Base-by-base conservation (phyloP, 2,888 invertebrate genomes). In the Ceriagrion tenellum region DNA sequence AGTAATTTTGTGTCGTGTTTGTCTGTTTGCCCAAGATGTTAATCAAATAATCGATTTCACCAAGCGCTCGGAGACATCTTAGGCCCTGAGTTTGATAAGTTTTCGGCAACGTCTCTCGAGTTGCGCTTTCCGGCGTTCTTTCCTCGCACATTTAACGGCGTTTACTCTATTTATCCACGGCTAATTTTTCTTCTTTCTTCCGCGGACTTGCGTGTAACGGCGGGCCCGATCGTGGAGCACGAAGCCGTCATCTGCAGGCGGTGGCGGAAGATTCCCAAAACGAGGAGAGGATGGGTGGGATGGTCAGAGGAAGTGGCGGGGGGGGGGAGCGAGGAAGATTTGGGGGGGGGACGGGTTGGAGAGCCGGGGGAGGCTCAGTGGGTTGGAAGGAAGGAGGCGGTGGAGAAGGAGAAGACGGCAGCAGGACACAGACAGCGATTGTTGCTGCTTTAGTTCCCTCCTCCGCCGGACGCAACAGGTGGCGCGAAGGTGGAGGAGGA, bases 381-480 rank as follows among this genome's bases (percentile, higher is more conserved):
- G 55, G 47, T 13, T 12, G 55, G 55, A 55, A 8, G 89, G 55
- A 35, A 26, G 47, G 55, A 55, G 55, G 89, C 26, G 55, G 26
- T 6, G 16, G 89, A 89, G 55, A 0, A 35, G 81, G 30, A 81
- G 81, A 35, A 26, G 30, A 13, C 16, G 35, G 81, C 30, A 81
- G 88, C 47, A 26, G 20, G 23, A 40, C 23, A 47, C 47, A 47
- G 47, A 47, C 88, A 88, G 47, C 40, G 20, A 88, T 56, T 56
- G 90, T 30, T 91, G 59, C 59, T 69, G 91, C 40, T 91, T 91
- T 91, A 91, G 90, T 91, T 91, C 90, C 55, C 59, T 91, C 35
- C 91, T 91, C 40, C 63, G 56, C 59, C 88, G 88, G 88, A 47
- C 88, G 91, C 91, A 91, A 91, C 91, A 91, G 91, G 91, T 91